A percentile compares a stretch with the other conserved stretches of the same genome.
phyloP scores from a whole-genome alignment of 2,113 vertebrate species.

The Tupaia tana region DNA sequence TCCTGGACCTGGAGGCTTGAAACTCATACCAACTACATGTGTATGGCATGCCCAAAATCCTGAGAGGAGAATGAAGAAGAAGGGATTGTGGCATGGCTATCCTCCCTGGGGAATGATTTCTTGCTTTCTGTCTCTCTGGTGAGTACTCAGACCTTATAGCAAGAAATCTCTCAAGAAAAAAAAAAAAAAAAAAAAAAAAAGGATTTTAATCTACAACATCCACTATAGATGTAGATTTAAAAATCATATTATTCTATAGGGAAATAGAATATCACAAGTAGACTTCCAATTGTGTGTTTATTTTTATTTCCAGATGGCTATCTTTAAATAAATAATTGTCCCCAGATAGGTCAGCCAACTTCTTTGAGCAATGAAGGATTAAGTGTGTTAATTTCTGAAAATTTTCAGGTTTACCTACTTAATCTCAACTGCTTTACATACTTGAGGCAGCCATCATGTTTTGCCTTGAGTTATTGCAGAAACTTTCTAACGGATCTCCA shows the following conservation, averaged over 20 bases:
- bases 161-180: too few species aligned
- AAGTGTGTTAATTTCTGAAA: background rate
- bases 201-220: conserved; percentile 33
- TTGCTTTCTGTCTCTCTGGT: too few species aligned
- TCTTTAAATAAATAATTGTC: conserved; percentile 29
- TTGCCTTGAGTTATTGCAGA: background rate
- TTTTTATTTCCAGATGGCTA: conserved; percentile 51
- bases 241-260: background rate
- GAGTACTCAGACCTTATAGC: too few species aligned
- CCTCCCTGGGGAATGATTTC: too few species aligned
- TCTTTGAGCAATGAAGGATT: background rate
- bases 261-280: background rate
- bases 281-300: conserved; percentile 10
- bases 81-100: too few species aligned
- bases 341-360: background rate
- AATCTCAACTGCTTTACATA: background rate
- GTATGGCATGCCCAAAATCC: too few species aligned
- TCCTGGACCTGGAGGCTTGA: too few species aligned
- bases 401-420: background rate
- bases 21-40: too few species aligned
- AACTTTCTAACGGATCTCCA: background rate
- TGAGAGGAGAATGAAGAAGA: too few species aligned
- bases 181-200: background rate
- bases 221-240: background rate
- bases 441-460: background rate